Base-by-base conservation (phyloP, 2,888 invertebrate species). In the Latheticus oryzae region DNA sequence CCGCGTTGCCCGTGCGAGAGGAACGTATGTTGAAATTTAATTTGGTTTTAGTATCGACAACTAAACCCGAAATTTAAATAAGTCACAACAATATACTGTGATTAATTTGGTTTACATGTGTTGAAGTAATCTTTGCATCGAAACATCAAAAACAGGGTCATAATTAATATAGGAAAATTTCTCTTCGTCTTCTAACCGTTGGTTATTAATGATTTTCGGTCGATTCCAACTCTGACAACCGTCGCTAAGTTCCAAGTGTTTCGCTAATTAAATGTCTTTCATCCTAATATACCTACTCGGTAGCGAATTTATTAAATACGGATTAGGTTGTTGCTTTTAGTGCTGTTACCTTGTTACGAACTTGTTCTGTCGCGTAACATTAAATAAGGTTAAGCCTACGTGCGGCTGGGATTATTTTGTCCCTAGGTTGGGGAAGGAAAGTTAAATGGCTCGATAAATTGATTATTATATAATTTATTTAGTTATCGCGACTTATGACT, bases 171-270 rank as follows among this genome's bases (percentile, higher is more conserved):
- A 30, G 30, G 45, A 45, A 28, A 43, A 45, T 37, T 45, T 24
- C 28, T 48, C 28, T 11, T 12, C 11, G 12, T 30, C 45, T 30
- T 19, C 30, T 17, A 45, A 47, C 21, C 26, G 45, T 19, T 24
- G 32, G 47, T 56, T 50, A 56, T 56, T 56, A 56, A 56, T 56
- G 56, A 56, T 56, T 56, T 56, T 50, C 28, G 52, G 45, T 54
- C 54, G 45, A 45, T 37, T 45, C 37, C 19, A 17, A 12, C 30
- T n/a, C 15, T 21, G 30, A 33, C 33, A 33, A 21, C 23, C 9
- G 38, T 38, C 23, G 30, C 7, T 38, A 40, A 51, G 19, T 51
- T 51, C 28, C 38, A 38, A 51, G 32, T 40, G 51, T 51, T 51
- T 51, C 51, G 17, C 51, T 51, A 51, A 51, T 51, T 51, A 51